Conservation (phyloP, 2,113 vertebrate species). For the Columba janthina region DNA sequence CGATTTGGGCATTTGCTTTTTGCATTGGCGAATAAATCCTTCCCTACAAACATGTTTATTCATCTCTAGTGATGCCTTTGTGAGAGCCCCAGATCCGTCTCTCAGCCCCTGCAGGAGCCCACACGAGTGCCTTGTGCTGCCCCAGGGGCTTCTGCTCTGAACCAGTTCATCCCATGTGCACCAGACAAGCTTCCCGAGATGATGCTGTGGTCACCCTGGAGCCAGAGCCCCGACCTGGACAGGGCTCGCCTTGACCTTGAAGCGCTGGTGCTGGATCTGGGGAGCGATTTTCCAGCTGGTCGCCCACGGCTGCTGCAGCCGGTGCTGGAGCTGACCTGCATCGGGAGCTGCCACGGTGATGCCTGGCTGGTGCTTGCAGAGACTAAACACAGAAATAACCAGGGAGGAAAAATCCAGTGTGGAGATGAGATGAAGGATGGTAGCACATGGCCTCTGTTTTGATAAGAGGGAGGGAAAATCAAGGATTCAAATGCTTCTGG, state of each 20-base stretch:
- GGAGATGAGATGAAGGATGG: neutral
- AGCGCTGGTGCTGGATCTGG: neutral
- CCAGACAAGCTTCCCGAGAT: neutral
- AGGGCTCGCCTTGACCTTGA: neutral
- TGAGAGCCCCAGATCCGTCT: neutral
- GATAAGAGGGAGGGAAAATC: neutral
- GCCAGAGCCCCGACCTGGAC: neutral
- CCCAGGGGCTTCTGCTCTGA: neutral
- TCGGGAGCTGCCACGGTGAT: neutral
- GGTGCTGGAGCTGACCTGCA: conserved; percentile 9
- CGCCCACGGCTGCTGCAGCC: neutral
- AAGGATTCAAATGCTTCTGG: neutral
- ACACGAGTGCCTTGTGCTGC: neutral
- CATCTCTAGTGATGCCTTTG: neutral
- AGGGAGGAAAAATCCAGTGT: neutral
- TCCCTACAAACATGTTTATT: neutral
- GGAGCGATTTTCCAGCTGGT: conserved; percentile 33
- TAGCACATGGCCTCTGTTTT: neutral
- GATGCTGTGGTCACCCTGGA: neutral
- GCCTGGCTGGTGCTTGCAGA: neutral
- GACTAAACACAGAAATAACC: neutral
- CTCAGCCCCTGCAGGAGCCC: neutral
- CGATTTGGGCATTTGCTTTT: neutral
- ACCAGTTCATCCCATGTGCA: neutral
- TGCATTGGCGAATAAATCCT: neutral